Evolutionary conservation across 2,113 vertebrate species (phyloP), one percentile per base, ranked within the genome.

Genomic region (Brevimyrus niger): DNA sequence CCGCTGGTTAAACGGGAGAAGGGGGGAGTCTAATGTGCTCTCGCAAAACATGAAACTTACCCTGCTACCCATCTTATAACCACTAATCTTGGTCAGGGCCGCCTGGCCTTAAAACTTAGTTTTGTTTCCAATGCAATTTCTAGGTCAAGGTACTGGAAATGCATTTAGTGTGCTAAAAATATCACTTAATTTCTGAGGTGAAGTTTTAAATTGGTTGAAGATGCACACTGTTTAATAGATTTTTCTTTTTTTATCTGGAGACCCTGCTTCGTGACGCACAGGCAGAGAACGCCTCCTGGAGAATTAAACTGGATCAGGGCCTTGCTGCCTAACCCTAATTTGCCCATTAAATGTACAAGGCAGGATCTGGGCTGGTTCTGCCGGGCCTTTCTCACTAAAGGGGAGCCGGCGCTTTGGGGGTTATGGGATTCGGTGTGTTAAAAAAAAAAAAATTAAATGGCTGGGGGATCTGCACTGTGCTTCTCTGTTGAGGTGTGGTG

Each of bases 301-400:
- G 90, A 86, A 92, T 91, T 91, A 93, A 94, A 95, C 93, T 93
- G 93, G 93, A 95, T 95, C 95, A 94, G 76, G 80, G 90, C 58
- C 90, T 89, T 90, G 89, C 91, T 91, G 89, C 93, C 92, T 92
- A 94, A 90, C 90, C 89, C 19, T 44, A 86, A 93, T 94, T 93
- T 92, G 91, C 91, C 91, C 86, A 92, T 91, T 87, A 88, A 93
- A 91, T 90, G 90, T 92, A 91, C 88, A 90, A 93, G 90, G 92
- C 91, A 88, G 91, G 89, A 6, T 11, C 47, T 10, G 55, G 92
- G 90, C 91, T 92, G 93, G 93, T 93, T 15, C 48, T 86, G 92
- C 85, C 2, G 6, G 88, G 89, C 92, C 93, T 92, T 88, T 89
- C 89, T 88, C 27, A 90, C 42, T 87, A 44, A 87, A 87, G 21